phyloP scores from a whole-genome alignment of 2,888 invertebrate genomes.

The Scrobipalpa costella region DNA sequence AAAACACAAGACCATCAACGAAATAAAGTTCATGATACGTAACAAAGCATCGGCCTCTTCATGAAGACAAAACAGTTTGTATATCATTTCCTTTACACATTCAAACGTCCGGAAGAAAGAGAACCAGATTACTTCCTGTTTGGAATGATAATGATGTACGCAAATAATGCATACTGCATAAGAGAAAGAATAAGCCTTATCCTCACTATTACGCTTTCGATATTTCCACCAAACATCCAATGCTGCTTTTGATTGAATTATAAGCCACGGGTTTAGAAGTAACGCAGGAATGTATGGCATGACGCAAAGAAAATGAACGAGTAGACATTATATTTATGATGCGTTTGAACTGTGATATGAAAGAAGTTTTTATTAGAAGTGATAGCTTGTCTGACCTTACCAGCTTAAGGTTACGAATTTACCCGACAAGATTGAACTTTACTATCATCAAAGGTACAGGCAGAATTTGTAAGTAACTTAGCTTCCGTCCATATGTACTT shows the following conservation, averaged over 20 bases:
- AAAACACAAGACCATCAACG: not conserved
- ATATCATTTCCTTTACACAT: not conserved
- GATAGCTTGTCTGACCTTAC: not conserved
- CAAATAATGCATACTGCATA: conserved; percentile 2
- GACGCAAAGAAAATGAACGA: too few relatives aligned
- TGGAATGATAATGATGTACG: conserved; percentile 8
- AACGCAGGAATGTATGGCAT: too few relatives aligned
- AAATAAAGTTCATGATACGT: not conserved
- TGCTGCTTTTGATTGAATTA: too few relatives aligned
- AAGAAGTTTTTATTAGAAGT: not conserved
- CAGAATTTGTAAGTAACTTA: not conserved
- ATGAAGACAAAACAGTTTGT: not conserved
- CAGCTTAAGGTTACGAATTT: not conserved
- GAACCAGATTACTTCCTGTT: conserved; percentile 3
- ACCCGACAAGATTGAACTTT: not conserved
- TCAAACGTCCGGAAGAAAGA: conserved; percentile 9
- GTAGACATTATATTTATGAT: too few relatives aligned
- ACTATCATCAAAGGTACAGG: not conserved
- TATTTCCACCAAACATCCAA: too few relatives aligned
- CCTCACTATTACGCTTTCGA: too few relatives aligned
- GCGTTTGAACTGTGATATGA: not conserved
- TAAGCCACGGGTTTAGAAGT: too few relatives aligned
- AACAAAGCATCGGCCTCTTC: not conserved
- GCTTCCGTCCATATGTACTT: not conserved
- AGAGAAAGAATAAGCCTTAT: not conserved